These are phyloP conservation scores for Nannoperca australis DNA, from an alignment of 2,797 vertebrate species.

Conservation along the genomic window DNA sequence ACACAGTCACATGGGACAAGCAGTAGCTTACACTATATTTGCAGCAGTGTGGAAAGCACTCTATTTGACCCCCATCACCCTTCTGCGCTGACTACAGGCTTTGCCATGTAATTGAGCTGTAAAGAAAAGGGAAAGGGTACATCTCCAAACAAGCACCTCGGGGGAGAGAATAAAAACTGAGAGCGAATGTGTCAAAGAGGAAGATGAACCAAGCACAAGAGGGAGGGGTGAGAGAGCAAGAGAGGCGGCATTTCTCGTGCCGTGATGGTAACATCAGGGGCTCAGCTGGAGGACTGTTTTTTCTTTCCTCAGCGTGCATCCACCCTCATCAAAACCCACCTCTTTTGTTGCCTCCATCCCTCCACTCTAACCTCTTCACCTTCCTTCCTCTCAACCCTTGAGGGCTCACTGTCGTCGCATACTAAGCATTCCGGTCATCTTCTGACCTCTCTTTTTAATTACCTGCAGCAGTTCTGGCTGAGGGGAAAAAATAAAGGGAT, in stretches of 20 bases:
- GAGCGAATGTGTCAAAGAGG: conserved; percentile 26
- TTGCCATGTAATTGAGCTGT: conserved; percentile 40
- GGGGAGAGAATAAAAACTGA: conserved; percentile 28
- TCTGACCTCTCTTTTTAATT: conserved; percentile 42
- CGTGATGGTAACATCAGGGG: conserved; percentile 29
- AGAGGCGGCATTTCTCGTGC: conserved; percentile 22
- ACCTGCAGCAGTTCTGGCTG: conserved; percentile 14
- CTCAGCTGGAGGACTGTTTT: conserved; percentile 57
- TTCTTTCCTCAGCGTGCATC: conserved; percentile 10
- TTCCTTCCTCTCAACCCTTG: conserved; percentile 33
- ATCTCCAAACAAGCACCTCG: conserved; percentile 35
- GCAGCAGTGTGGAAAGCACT: conserved; percentile 28
- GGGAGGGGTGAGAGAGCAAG: neutral
- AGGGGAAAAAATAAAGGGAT: conserved; percentile 4
- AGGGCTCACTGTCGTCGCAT: conserved; percentile 25
- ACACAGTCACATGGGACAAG: conserved; percentile 18
- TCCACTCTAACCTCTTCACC: conserved; percentile 50
- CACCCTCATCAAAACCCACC: conserved; percentile 31
- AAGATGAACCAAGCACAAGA: neutral
- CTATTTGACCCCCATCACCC: conserved; percentile 31
- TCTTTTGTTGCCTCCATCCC: conserved; percentile 41
- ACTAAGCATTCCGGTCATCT: conserved; percentile 24
- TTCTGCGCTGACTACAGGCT: conserved; percentile 24
- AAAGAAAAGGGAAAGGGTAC: conserved; percentile 41
- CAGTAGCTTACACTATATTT: conserved; percentile 32